A percentile compares a stretch with the other conserved stretches of the same genome.
Conservation (phyloP, 2,113 vertebrate genomes). For the Harpagus bidentatus region DNA sequence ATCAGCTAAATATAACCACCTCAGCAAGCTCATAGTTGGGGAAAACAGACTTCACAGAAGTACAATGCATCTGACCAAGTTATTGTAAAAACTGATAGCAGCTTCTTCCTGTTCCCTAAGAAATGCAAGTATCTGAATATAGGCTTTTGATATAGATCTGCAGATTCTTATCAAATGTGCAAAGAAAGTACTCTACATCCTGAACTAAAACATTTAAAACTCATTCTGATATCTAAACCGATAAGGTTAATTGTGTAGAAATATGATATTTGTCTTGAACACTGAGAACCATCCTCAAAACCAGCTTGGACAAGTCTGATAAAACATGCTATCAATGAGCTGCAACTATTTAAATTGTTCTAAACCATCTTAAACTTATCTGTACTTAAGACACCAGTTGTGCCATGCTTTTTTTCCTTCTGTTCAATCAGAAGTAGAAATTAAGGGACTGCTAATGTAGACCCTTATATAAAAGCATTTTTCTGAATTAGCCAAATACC, state of each 20-base stretch:
- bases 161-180: background rate
- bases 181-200: background rate
- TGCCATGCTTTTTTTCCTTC: background rate
- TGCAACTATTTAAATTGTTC: background rate
- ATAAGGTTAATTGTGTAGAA: background rate
- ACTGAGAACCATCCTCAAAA: background rate
- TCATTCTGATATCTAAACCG: background rate
- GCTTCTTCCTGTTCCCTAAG: background rate
- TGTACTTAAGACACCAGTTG: background rate
- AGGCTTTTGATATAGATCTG: background rate
- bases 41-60: background rate
- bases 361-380: background rate
- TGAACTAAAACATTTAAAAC: background rate
- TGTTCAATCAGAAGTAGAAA: background rate
- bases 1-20: background rate
- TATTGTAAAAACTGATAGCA: background rate
- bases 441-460: background rate
- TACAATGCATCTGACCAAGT: background rate
- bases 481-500: background rate
- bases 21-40: background rate
- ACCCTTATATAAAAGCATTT: fast-evolving
- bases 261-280: background rate
- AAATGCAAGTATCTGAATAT: background rate
- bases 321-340: background rate
- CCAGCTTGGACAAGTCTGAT: background rate